These are phyloP conservation scores for Sialis fuliginosa DNA, from an alignment of 2,888 invertebrate genomes.

Conservation along the genomic window DNA sequence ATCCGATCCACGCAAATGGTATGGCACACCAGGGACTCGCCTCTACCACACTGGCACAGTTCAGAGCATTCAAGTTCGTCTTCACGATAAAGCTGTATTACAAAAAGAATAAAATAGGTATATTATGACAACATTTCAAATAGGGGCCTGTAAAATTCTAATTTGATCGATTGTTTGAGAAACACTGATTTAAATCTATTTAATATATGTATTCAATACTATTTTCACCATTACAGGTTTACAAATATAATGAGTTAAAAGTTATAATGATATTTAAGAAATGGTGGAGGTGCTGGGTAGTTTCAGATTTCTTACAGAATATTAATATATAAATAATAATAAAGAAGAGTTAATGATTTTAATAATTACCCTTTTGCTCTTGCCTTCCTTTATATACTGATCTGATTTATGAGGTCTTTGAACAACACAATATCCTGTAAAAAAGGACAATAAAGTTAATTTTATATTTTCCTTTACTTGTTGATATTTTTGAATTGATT, in stretches of 20 bases:
- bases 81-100: slow-evolving; percentile 55
- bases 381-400: slow-evolving; percentile 72
- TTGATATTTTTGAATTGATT: too few species aligned
- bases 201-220: too few species aligned
- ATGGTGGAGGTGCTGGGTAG: too few species aligned
- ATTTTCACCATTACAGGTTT: too few species aligned
- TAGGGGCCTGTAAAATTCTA: too few species aligned
- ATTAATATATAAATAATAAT: background rate
- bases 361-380: slow-evolving; percentile 59
- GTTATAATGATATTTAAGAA: too few species aligned
- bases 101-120: slow-evolving; percentile 3
- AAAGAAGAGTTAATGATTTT: too few species aligned
- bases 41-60: slow-evolving; percentile 69
- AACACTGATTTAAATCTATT: too few species aligned
- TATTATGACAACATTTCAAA: too few species aligned
- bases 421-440: slow-evolving; percentile 62
- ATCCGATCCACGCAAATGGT: slow-evolving; percentile 76
- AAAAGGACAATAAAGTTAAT: slow-evolving; percentile 6
- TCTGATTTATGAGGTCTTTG: slow-evolving; percentile 68
- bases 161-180: too few species aligned
- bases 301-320: background rate
- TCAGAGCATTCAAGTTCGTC: slow-evolving; percentile 83
- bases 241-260: too few species aligned
- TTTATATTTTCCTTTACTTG: background rate
- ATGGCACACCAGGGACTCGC: slow-evolving; percentile 57